A percentile compares a stretch with the other conserved stretches of the same genome.
Evolutionary conservation across 2,113 vertebrate species (phyloP).

Genomic region (Coptodon bakossiorum): DNA sequence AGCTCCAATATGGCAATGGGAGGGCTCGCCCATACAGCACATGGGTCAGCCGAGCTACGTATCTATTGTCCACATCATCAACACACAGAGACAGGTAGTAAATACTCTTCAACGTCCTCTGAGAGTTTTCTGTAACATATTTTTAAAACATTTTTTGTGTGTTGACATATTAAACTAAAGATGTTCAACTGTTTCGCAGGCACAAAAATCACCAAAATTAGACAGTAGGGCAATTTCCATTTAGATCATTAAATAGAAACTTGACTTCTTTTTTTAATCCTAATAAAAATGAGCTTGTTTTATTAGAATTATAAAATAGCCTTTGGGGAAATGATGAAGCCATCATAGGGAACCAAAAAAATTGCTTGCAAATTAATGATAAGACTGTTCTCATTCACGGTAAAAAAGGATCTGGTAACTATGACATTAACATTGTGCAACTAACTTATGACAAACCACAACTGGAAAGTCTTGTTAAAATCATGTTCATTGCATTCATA

Average conservation of each 20-base stretch:
- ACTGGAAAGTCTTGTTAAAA: not conserved
- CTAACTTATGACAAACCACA: not conserved
- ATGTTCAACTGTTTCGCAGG: not conserved
- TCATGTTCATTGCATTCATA: not conserved
- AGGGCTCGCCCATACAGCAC: conserved; percentile 77
- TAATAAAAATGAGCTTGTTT: not conserved
- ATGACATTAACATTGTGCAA: not conserved
- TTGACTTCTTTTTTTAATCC: not conserved
- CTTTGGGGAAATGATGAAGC: not conserved
- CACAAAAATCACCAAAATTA: not conserved
- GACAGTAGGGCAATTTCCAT: not conserved
- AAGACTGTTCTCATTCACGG: not conserved
- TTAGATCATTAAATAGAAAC: not conserved
- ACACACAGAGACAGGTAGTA: conserved; percentile 46
- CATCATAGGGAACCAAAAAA: not conserved
- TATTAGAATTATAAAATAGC: not conserved
- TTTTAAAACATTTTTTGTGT: not conserved
- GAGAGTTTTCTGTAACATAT: not conserved
- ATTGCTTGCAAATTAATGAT: not conserved
- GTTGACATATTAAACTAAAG: not conserved
- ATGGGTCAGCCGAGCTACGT: conserved; percentile 70
- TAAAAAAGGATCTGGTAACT: not conserved
- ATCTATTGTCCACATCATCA: conserved; percentile 67
- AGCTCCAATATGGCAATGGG: conserved; percentile 75
- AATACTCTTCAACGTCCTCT: not conserved